Evolutionary conservation across 2,888 invertebrate species (phyloP), one percentile per base, ranked within the genome.

Genomic region (Heteromyza rotundicornis): DNA sequence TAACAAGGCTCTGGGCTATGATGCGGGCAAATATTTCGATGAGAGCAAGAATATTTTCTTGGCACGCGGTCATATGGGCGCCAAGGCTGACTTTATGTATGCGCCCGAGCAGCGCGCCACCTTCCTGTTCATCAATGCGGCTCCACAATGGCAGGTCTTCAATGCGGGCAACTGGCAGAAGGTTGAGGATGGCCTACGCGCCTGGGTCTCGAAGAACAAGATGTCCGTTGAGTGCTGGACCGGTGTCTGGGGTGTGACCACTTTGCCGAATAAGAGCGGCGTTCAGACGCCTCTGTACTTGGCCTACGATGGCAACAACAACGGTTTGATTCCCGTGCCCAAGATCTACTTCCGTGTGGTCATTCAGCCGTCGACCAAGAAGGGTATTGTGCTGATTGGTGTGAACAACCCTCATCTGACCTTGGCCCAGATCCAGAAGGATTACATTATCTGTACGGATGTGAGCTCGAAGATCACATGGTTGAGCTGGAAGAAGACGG

Each of bases 121-220:
- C 1, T 87, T 84, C 75, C 83, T 85, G 61, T 86, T 85, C 68
- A 76, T 86, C 12, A 87, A 87, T 69, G 83, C 79, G 0, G 85
- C 84, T 0, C 87, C 87, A 0, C 86, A 87, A 62, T 87, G 86
- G 86, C 84, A 85, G 66, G 81, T 81, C 1, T 86, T 88, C 68
- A 89, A 89, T 70, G 85, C 81, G 0, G 84, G 85, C 14, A 88
- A 88, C 71, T 89, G 88, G 88, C 79, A 83, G 12, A 66, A 72
- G 1, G 76, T 86, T 8, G 88, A 88, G 76, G 69, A 68, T 1
- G 80, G 81, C 51, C 80, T 85, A 0, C 76, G 87, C 44, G 71
- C 75, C 2, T 85, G 84, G 66, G 86, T 85, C 0, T 67, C 68
- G 1, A 68, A 71, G 19, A 70, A 78, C 22, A 69, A 73, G 1